phyloP scores from a whole-genome alignment of 2,888 invertebrate species.

The Drosophila conformis region DNA sequence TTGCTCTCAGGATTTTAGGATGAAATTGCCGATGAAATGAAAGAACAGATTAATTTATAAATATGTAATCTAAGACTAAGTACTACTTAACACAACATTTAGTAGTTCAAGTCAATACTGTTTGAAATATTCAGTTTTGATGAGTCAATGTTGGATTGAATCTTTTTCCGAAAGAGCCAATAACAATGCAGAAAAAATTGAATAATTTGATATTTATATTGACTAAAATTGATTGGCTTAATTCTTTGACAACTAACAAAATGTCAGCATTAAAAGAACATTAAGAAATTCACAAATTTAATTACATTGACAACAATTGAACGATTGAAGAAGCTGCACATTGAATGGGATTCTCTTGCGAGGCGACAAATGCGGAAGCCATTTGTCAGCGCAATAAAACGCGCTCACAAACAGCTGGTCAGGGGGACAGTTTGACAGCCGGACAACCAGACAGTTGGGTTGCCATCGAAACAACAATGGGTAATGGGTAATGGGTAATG shows the following conservation, averaged over 20 bases:
- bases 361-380: conserved; percentile 56
- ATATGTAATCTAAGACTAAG: neutral
- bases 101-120: neutral
- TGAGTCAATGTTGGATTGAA: neutral
- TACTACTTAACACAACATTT: neutral
- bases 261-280: conserved; percentile 47
- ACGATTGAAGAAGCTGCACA: conserved; percentile 13
- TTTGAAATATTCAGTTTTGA: no score
- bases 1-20: neutral
- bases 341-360: conserved; percentile 4
- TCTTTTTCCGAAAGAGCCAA: neutral
- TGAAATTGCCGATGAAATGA: neutral
- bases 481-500: conserved; percentile 2
- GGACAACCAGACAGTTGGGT: conserved; percentile 3
- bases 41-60: neutral
- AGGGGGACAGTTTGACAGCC: conserved; percentile 1
- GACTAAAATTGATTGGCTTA: conserved; percentile 12
- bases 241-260: conserved; percentile 42
- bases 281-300: conserved; percentile 51
- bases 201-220: neutral
- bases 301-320: conserved; percentile 23
- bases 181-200: neutral
- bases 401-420: conserved; percentile 53
- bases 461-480: neutral
- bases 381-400: conserved; percentile 71